Evolutionary conservation across 2,888 invertebrate genomes (phyloP), one percentile per base, ranked within the genome.

Genomic region (Osmoderma eremita): DNA sequence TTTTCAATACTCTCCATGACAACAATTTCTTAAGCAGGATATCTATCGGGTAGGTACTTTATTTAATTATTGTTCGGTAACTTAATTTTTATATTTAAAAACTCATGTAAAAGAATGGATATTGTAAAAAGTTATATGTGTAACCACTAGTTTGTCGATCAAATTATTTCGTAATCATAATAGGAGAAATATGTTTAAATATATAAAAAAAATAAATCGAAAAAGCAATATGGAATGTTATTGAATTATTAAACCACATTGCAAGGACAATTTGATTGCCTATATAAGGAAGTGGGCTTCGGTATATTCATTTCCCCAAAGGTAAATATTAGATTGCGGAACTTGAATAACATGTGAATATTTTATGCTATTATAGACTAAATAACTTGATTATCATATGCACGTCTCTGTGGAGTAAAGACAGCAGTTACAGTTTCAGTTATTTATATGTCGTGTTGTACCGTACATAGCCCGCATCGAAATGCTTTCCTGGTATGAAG

Each of bases 331-430:
- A 45, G 10, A 61, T 61, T 45, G 45, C 36, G 30, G 45, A 61
- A 61, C 58, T 61, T 61, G 45, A 61, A 48, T 45, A 61, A 61
- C 41, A 3, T 12, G 17, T 61, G 36, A 61, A 61, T 61, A 48
- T 61, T 61, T 48, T 45, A 61, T 20, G 17, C 17, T n/a, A 45
- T 61, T 45, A 56, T 48, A 45, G 17, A 30, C 58, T 18, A 36
- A 30, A 51, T 51, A 30, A 61, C 20, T 45, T 58, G 12, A 30
- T 61, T 61, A 61, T 15, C 42, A 45, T 48, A 36, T 61, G n/a
- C 12, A 24, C 17, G 30, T 45, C 58, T 17, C 58, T 45, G 5
- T 30, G 45, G 45, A 18, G n/a, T 17, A 61, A 24, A n/a, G 48
- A 48, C 39, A 56, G 30, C 45, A 36, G 24, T 61, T 45, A 45